phyloP scores from a whole-genome alignment of 2,113 vertebrate species.

The Buteo buteo region DNA sequence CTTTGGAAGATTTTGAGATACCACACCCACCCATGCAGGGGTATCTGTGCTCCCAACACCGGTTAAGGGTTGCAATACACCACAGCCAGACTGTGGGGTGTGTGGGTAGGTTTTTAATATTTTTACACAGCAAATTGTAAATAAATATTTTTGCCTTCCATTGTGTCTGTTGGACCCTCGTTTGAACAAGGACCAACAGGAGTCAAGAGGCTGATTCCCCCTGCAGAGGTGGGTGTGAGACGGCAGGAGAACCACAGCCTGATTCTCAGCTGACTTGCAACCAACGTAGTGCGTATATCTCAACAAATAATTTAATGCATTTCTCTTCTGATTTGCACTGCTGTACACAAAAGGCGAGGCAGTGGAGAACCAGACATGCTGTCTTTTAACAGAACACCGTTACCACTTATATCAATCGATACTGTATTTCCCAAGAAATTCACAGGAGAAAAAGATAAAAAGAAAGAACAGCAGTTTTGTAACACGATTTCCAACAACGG shows the following conservation, averaged over 20 bases:
- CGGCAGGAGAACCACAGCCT: neutral
- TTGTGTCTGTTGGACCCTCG: too few species aligned
- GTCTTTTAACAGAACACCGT: neutral
- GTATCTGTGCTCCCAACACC: neutral
- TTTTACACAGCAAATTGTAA: neutral
- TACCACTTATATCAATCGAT: neutral
- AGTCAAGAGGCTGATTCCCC: neutral
- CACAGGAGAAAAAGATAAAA: neutral
- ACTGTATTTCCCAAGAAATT: neutral
- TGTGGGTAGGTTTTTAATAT: neutral
- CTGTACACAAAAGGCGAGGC: neutral
- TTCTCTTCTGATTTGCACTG: neutral
- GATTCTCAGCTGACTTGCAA: neutral
- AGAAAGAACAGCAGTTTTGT: neutral
- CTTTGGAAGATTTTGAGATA: neutral
- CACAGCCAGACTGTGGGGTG: neutral
- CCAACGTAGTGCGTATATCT: neutral
- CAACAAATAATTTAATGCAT: neutral
- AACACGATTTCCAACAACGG: neutral
- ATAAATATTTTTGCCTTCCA: neutral
- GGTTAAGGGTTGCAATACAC: neutral
- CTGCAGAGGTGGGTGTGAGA: neutral
- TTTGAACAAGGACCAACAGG: neutral
- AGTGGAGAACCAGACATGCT: neutral
- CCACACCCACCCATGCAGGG: rapidly evolving